A percentile compares a stretch with the other conserved stretches of the same genome.
Evolutionary conservation across 2,888 invertebrate species (phyloP).

Genomic region (Clusia tigrina): DNA sequence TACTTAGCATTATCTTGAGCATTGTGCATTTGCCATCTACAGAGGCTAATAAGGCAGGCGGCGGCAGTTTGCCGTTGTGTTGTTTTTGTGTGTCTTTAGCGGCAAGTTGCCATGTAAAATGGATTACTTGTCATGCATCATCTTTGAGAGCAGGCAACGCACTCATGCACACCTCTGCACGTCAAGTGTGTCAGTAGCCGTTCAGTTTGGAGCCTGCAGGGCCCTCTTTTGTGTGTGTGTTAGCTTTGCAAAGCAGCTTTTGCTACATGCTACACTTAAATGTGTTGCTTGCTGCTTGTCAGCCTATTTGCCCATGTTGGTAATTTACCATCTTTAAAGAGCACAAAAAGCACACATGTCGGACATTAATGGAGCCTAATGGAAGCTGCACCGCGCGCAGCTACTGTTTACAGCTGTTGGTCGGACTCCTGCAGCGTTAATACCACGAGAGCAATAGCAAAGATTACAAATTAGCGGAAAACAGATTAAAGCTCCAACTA

Average conservation of each 20-base stretch:
- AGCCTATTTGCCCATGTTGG: slow-evolving; percentile 2
- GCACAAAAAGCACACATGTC: neutral
- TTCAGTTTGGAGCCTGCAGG: neutral
- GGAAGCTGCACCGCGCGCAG: no score
- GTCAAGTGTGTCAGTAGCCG: neutral
- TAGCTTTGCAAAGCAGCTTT: neutral
- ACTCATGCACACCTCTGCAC: neutral
- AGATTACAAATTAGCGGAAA: no score
- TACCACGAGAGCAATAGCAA: no score
- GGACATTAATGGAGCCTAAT: slow-evolving; percentile 2
- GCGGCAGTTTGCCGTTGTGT: neutral
- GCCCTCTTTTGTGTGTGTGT: neutral
- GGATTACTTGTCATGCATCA: slow-evolving; percentile 6
- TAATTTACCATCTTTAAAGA: neutral
- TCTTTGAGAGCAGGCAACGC: neutral
- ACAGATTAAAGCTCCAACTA: no score
- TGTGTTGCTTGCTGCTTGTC: neutral
- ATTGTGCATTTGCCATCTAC: neutral
- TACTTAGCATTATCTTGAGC: neutral
- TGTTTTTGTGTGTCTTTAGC: neutral
- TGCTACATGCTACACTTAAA: neutral
- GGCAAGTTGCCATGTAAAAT: neutral
- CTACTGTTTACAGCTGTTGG: no score
- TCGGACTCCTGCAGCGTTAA: no score
- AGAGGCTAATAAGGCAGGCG: neutral